Evolutionary conservation across 2,888 invertebrate species (phyloP), one percentile per base, ranked within the genome.

Genomic region (Heliconius cydno): DNA sequence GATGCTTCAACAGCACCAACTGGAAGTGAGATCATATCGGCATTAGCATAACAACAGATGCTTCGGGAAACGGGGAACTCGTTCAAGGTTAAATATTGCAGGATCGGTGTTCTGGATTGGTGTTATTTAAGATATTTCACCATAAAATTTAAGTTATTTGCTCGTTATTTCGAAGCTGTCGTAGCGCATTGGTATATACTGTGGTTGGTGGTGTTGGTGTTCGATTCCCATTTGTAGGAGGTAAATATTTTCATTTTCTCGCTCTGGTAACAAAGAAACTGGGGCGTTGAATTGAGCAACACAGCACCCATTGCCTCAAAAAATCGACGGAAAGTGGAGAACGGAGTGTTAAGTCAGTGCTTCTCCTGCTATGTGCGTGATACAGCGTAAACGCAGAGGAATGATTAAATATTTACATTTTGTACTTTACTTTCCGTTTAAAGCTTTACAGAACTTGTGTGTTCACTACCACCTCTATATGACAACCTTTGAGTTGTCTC

Each of bases 21-120:
- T 87, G 87, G 87, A 83, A 92, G 90, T 90, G 89, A 93, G 90
- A 91, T 90, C 90, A 91, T 81, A 83, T 84, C 81, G 82, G 80
- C 86, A 86, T 85, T 84, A 85, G 85, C 79, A 83, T 83, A 84
- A 87, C 87, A 89, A 89, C 89, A 89, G 81, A 84, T 84, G 84
- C 82, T 88, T 86, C 83, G 82, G 85, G 86, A 86, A 85, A 82
- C 80, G 81, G 77, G 79, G 81, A 85, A 84, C 87, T 86, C 84
- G 81, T 38, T 80, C 82, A 80, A 81, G 74, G 82, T 81, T 80
- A 68, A 68, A 30, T 76, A 19, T 77, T 71, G 71, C 68, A 22
- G 68, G 52, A 34, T 34, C 2, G 6, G 30, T 38, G 34, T 46
- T 9, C 7, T 46, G 15, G 13, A 19, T 72, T 52, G 34, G 3